Conservation (phyloP, 2,113 vertebrate species). For the Otis tarda region DNA sequence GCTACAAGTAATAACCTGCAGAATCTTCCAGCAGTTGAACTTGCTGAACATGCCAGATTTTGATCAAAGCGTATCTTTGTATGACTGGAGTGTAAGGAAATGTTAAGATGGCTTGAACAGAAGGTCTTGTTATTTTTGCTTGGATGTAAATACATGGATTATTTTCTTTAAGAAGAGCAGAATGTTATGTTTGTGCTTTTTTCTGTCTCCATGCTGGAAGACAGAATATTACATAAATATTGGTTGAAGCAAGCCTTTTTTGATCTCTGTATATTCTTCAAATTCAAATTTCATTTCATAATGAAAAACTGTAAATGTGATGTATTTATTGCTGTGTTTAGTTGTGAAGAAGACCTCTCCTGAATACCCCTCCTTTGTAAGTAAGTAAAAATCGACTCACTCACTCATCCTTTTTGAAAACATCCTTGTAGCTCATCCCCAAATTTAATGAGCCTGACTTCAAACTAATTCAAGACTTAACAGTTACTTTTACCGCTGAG, state of each 20-base stretch:
- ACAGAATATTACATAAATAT: neutral
- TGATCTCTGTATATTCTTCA: neutral
- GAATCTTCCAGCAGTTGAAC: neutral
- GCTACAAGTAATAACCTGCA: neutral
- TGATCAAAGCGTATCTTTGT: neutral
- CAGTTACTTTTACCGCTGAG: neutral
- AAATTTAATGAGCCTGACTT: slow-evolving; percentile 14
- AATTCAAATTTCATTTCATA: neutral
- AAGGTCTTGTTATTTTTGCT: slow-evolving; percentile 9
- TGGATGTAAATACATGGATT: neutral
- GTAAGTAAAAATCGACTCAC: slow-evolving; percentile 42
- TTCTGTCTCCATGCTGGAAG: neutral
- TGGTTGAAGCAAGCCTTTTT: neutral
- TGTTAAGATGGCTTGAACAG: neutral
- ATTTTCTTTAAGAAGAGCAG: neutral
- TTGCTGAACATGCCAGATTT: neutral
- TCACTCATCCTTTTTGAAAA: neutral
- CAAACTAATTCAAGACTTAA: neutral
- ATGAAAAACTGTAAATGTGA: neutral
- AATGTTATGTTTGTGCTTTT: neutral
- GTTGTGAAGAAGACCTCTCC: neutral
- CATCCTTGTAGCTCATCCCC: slow-evolving; percentile 1
- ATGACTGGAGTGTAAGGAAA: neutral
- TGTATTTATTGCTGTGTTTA: neutral
- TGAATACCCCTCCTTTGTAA: neutral